Base-by-base conservation (phyloP, 2,113 vertebrate genomes). In the Oxyura jamaicensis region DNA sequence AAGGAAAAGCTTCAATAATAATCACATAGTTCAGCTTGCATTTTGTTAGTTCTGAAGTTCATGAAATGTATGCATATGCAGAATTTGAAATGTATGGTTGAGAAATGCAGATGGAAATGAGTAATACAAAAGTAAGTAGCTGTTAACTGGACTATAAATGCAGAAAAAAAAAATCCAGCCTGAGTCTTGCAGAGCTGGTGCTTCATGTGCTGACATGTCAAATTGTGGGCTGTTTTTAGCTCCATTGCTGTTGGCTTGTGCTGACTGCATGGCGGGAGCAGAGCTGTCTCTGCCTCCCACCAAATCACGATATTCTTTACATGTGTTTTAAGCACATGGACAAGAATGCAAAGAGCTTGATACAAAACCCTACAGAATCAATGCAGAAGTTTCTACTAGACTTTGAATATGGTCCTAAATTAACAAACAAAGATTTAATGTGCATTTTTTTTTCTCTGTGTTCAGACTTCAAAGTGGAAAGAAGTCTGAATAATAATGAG, bases 1-100 rank as follows among this genome's bases (percentile, higher is more conserved):
- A 74, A 90, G 36, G 42, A 36, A 92, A 73, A 86, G 67, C 68
- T 92, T 90, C 68, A 74, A 8, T 39, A 25, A 31, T 63, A 35
- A 72, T 84, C 62, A 8, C 5, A 7, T 84, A 62, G 29, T 29
- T 65, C 48, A 33, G 11, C 25, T 79, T 78, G 17, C 28, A 41
- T 78, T 52, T 67, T 91, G 35, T 73, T 77, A 42, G 44, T 55
- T 85, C 90, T 92, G 72, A 93, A 83, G 71, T 52, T 94, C 79
- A 60, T 63, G 60, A 68, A 65, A 71, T 59, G 42, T 35, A 35
- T 16, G 11, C 41, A 41, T 39, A 52, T 22, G 46, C 55, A 63
- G 52, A 66, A 66, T 90, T 88, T 63, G 44, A 73, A 62, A 16
- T 81, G 31, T 25, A 55, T n/a, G 26, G 42, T 26, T 92, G 77